A percentile compares a stretch with the other conserved stretches of the same genome.
These are phyloP conservation scores for Agapornis canus DNA, from an alignment of 2,797 vertebrate genomes.

Conservation along the genomic window DNA sequence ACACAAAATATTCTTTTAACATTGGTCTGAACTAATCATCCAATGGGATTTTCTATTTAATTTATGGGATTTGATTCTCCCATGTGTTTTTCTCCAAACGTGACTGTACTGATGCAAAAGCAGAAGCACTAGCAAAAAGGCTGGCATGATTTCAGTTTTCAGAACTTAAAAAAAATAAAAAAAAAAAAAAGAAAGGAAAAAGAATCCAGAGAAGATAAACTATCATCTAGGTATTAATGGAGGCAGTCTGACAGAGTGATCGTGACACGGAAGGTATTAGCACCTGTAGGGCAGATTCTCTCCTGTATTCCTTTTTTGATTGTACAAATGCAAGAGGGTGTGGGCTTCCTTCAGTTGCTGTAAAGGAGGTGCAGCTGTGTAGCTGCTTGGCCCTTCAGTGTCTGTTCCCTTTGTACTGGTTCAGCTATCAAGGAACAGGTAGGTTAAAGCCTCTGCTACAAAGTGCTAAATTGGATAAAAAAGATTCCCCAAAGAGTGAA, in stretches of 20 bases:
- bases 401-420: background rate
- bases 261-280: background rate
- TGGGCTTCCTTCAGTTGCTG: background rate
- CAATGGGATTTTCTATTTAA: conserved; percentile 59
- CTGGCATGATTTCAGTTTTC: background rate
- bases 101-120: conserved; percentile 31
- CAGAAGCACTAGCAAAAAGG: conserved; percentile 4
- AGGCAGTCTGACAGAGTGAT: background rate
- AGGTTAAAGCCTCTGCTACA: background rate
- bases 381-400: background rate
- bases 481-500: background rate
- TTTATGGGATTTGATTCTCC: conserved; percentile 39
- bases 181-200: background rate
- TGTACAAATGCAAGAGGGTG: background rate
- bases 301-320: background rate
- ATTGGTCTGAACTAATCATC: conserved; percentile 57
- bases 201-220: background rate
- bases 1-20: conserved; percentile 72
- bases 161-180: background rate
- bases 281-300: background rate
- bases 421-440: background rate
- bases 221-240: background rate
- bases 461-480: background rate
- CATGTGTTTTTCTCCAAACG: conserved; percentile 43
- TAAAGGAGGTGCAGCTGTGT: background rate